Evolutionary conservation across 2,888 invertebrate genomes (phyloP), one percentile per base, ranked within the genome.

Genomic region (Nemurella pictetii): DNA sequence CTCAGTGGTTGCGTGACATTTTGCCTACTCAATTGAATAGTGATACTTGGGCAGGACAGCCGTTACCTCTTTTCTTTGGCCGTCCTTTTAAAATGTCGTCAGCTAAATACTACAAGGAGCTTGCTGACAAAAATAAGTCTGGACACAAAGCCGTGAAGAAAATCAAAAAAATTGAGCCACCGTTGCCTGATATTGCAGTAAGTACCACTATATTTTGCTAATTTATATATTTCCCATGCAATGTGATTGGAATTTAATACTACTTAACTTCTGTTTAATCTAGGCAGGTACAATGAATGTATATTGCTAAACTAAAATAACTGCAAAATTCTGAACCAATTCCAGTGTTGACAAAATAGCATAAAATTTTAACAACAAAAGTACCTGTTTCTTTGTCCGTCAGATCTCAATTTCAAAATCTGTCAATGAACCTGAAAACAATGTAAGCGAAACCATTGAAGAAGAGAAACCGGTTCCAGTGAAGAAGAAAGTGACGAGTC

Each of bases 21-120:
- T 26, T 28, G 20, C 82, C 82, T 9, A n/a, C 25, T 4, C 20
- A 72, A 5, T 15, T 82, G 28, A 28, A 15, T 20, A 26, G 29
- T 1, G 82, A 82, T 55, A 29, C 55, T 27, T 82, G 82, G 82
- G 28, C 82, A 15, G 55, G 27, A 20, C 29, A 30, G n/a, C 28
- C 78, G 4, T 4, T 78, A n/a, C 78, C 78, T 12, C 15, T 12
- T 55, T 55, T 12, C 20, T 55, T 55, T 20, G 55, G 55, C 20
- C 55, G 55, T 55, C 55, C 55, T 20, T 12, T 78, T 2, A 27
- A 78, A 12, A 28, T 78, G 55, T 55, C 55, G 20, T 20, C 55
- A 55, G 55, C 20, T 20, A 55, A 20, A 55, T 55, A 55, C 20
- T 55, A 55, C 55, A 55, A 55, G 55, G 9, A 12, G 1, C 20